Conservation (phyloP, 2,113 vertebrate genomes). For the Chiloscyllium plagiosum region DNA sequence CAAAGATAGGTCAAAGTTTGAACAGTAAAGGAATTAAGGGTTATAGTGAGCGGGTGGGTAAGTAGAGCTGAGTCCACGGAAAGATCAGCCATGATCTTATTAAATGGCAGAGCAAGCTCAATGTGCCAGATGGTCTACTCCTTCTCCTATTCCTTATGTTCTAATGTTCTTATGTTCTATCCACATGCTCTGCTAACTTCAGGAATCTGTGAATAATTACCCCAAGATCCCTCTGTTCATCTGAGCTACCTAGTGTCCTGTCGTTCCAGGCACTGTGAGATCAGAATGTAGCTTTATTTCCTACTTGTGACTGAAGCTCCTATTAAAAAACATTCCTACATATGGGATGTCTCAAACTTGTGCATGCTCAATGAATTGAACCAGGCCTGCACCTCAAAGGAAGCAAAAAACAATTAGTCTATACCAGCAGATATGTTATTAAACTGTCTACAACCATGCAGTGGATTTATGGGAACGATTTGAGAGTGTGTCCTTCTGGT, state of each 20-base stretch:
- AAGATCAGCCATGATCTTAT: no score
- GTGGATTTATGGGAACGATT: not conserved
- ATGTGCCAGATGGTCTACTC: no score
- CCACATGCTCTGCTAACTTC: no score
- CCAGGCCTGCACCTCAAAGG: not conserved
- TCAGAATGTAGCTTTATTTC: not conserved
- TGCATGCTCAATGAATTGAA: not conserved
- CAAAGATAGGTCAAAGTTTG: no score
- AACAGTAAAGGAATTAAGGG: no score
- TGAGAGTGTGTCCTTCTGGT: not conserved
- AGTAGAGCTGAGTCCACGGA: no score
- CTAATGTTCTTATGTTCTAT: not conserved
- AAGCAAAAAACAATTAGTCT: not conserved
- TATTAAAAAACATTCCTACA: not conserved
- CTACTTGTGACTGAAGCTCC: not conserved
- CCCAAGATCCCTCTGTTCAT: no score
- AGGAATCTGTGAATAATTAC: no score
- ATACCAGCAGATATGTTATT: not conserved
- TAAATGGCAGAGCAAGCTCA: no score
- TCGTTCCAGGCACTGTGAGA: not conserved
- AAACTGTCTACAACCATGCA: not conserved
- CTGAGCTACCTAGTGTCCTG: no score
- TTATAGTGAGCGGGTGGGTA: no score
- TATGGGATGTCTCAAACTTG: not conserved
- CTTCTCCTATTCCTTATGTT: no score